A percentile compares a stretch with the other conserved stretches of the same genome.
These are phyloP conservation scores for Xiphophorus birchmanni DNA, from an alignment of 2,797 vertebrate species.

Conservation along the genomic window DNA sequence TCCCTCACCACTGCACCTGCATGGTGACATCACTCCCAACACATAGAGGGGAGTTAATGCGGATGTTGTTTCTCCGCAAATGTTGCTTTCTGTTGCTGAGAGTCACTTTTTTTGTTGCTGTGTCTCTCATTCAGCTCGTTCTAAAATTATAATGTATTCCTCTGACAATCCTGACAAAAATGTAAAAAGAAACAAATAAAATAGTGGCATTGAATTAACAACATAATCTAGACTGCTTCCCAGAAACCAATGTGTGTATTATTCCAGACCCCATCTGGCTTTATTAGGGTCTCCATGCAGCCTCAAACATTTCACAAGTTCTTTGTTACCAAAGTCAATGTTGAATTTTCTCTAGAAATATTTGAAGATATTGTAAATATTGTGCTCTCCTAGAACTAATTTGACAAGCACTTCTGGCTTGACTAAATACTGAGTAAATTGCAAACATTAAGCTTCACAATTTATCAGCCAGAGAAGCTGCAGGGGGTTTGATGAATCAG, in stretches of 20 bases:
- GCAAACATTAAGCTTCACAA: neutral
- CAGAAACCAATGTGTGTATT: neutral
- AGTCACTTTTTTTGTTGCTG: constrained; percentile 14
- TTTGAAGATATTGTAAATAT: neutral
- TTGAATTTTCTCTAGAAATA: neutral
- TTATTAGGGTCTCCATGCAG: neutral
- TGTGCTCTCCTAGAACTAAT: neutral
- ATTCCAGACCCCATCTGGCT: neutral
- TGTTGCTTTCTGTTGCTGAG: constrained; percentile 4
- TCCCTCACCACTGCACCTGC: constrained; percentile 67
- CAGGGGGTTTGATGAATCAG: constrained; percentile 8
- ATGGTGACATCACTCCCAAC: constrained; percentile 54
- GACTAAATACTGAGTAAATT: neutral
- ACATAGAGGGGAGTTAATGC: constrained; percentile 17
- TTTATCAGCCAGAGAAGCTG: neutral
- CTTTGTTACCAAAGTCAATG: neutral
- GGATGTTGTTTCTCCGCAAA: constrained; percentile 9
- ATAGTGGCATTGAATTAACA: too few species aligned
- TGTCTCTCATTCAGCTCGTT: neutral
- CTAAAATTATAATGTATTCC: neutral
- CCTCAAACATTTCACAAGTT: neutral
- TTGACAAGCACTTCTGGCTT: neutral
- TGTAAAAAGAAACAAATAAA: neutral
- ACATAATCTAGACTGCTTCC: neutral
- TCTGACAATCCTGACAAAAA: neutral